Percentiles rank a stretch among this genome's conserved stretches.
These are phyloP conservation scores for Drosophila hydei DNA, from an alignment of 1,140 invertebrate species.

Conservation along the genomic window DNA sequence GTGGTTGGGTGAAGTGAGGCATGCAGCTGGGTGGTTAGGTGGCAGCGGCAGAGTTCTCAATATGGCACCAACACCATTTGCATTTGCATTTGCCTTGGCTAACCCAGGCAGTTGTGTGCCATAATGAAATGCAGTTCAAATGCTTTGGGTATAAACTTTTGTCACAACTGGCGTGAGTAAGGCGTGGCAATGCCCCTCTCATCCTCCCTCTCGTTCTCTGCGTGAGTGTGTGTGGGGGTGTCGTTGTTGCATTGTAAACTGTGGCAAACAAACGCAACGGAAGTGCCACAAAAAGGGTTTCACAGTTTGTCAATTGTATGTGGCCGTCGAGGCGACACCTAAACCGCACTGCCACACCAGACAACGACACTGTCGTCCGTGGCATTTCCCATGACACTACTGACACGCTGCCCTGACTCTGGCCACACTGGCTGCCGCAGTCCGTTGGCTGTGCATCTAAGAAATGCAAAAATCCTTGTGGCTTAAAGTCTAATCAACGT, in stretches of 20 bases:
- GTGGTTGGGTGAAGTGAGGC: slow-evolving; percentile 36
- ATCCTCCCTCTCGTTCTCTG: too few relatives aligned
- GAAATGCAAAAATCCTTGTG: slow-evolving; percentile 73
- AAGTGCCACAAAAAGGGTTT: slow-evolving; percentile 81
- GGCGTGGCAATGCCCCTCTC: slow-evolving; percentile 1
- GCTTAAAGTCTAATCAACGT: slow-evolving; percentile 61
- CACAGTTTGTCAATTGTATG: slow-evolving; percentile 81
- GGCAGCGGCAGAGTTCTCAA: slow-evolving; percentile 68
- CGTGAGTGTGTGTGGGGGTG: background rate
- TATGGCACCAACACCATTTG: slow-evolving; percentile 80
- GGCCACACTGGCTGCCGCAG: slow-evolving; percentile 10
- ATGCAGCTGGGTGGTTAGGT: slow-evolving; percentile 9
- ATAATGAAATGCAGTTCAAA: slow-evolving; percentile 82
- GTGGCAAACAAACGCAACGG: slow-evolving; percentile 78
- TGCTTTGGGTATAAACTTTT: slow-evolving; percentile 78
- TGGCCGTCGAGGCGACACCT: slow-evolving; percentile 69
- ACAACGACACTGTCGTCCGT: background rate
- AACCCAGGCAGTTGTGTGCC: slow-evolving; percentile 20
- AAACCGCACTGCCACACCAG: slow-evolving; percentile 27
- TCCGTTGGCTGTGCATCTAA: slow-evolving; percentile 41
- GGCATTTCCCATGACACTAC: slow-evolving; percentile 38
- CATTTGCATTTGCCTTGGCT: slow-evolving; percentile 69
- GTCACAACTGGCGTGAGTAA: slow-evolving; percentile 53
- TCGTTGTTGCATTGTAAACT: slow-evolving; percentile 59
- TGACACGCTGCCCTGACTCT: slow-evolving; percentile 48